Conservation (phyloP, 2,113 vertebrate genomes). For the Hassar affinis region DNA sequence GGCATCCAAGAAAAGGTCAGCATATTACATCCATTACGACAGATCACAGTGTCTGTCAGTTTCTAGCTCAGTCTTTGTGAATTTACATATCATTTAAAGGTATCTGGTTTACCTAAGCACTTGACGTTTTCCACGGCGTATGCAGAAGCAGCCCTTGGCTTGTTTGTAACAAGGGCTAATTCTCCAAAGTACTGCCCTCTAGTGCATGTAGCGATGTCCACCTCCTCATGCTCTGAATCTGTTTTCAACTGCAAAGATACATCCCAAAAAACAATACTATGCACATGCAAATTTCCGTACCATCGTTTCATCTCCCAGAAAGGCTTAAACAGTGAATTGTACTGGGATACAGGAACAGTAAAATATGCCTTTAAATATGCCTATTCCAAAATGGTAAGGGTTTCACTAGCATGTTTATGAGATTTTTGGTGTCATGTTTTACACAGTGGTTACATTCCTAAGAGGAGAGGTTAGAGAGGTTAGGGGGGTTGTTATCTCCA, state of each 20-base stretch:
- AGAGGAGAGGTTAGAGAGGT: too few relatives aligned
- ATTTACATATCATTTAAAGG: not conserved
- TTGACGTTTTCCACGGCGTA: conserved; percentile 94
- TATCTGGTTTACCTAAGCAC: conserved; percentile 84
- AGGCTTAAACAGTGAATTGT: not conserved
- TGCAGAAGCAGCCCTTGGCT: conserved; percentile 95
- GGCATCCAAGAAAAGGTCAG: not conserved
- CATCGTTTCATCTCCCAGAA: not conserved
- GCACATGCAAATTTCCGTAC: not conserved
- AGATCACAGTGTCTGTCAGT: not conserved
- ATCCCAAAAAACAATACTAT: conserved; percentile 18
- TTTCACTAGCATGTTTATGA: not conserved
- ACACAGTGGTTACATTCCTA: too few relatives aligned
- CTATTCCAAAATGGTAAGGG: not conserved
- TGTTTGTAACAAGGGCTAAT: conserved; percentile 95
- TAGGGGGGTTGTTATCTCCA: too few relatives aligned
- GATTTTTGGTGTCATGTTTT: too few relatives aligned
- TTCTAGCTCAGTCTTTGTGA: not conserved
- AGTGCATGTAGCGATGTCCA: conserved; percentile 89
- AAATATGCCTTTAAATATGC: not conserved
- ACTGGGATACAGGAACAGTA: not conserved
- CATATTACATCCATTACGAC: not conserved
- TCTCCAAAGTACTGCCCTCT: conserved; percentile 98
- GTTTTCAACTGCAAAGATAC: conserved; percentile 70
- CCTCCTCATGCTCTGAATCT: conserved; percentile 76